phyloP scores from a whole-genome alignment of 1,140 invertebrate genomes.

The Brachystomella parvula region DNA sequence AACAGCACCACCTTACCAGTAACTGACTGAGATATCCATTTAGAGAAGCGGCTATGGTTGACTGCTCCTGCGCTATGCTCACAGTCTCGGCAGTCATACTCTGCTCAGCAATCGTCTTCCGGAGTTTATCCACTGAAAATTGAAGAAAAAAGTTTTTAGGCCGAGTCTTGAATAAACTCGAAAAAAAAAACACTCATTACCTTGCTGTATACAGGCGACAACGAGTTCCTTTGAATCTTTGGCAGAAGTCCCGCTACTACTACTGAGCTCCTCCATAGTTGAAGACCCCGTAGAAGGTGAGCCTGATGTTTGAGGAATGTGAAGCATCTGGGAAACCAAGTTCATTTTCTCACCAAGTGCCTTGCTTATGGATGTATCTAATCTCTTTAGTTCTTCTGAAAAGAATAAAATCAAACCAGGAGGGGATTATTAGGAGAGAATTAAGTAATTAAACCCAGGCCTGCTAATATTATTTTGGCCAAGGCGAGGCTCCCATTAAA shows the following conservation, averaged over 20 bases:
- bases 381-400: constrained; percentile 60
- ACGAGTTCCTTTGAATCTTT: constrained; percentile 58
- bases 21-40: not conserved
- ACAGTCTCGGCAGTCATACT: not conserved
- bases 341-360: constrained; percentile 65
- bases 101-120: not conserved
- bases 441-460: constrained; percentile 6
- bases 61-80: not conserved
- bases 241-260: constrained; percentile 43
- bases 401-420: constrained; percentile 32
- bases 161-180: not conserved
- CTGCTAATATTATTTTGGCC: too few species aligned
- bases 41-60: not conserved
- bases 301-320: constrained; percentile 61
- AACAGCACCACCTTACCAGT: not conserved
- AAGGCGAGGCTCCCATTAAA: too few species aligned
- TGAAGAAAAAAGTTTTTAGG: not conserved
- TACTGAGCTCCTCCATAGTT: constrained; percentile 41
- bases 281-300: constrained; percentile 51
- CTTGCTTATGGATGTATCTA: constrained; percentile 61
- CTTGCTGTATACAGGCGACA: constrained; percentile 1
- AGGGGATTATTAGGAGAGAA: not conserved
- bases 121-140: not conserved
- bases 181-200: not conserved
- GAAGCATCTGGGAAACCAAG: constrained; percentile 62